Percentiles rank a stretch among this genome's conserved stretches.
phyloP scores from a whole-genome alignment of 53 echinoderm and acorn worm species.

The Antedon mediterranea region DNA sequence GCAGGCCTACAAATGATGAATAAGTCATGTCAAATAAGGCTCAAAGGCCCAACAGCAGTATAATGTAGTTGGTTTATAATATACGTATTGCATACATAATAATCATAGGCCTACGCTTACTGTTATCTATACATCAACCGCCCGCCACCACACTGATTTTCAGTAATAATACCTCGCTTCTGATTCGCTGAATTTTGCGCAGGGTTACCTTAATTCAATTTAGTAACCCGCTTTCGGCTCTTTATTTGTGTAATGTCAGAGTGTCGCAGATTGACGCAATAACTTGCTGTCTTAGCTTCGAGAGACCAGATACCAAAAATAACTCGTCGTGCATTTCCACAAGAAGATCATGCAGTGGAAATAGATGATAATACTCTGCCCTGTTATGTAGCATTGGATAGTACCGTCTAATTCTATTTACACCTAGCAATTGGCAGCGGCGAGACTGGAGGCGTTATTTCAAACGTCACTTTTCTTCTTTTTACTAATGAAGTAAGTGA shows the following conservation, averaged over 20 bases:
- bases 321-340: background rate
- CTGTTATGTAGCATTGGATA: background rate
- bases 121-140: background rate
- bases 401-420: background rate
- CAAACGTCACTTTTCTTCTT: background rate
- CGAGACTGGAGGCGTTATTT: background rate
- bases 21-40: no score
- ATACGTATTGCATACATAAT: no score
- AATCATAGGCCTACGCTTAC: background rate
- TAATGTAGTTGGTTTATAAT: no score
- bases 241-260: background rate
- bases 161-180: background rate
- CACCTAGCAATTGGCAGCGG: background rate
- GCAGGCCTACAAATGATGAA: no score
- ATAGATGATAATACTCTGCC: background rate
- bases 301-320: slow-evolving; percentile 1
- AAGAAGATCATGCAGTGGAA: background rate
- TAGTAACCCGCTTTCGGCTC: background rate
- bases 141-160: background rate
- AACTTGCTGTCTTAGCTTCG: background rate
- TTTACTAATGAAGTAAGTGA: background rate
- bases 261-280: background rate
- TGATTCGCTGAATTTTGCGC: background rate
- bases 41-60: no score
- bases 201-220: background rate